Evolutionary conservation across 1,140 invertebrate genomes (phyloP).

Genomic region (Nasonia longicornis): DNA sequence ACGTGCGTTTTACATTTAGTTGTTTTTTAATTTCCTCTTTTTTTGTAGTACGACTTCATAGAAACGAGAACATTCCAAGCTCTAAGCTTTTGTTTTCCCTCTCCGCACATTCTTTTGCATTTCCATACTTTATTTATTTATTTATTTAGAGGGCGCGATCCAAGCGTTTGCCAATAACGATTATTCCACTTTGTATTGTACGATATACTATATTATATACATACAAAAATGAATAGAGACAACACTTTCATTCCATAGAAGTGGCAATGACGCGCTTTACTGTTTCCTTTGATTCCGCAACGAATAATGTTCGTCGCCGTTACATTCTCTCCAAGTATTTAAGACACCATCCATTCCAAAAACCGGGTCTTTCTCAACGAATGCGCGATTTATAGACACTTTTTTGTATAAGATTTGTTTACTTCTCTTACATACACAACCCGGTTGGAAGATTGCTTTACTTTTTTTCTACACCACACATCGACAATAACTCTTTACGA

Average conservation of each 20-base stretch:
- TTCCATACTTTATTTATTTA: conserved; percentile 30
- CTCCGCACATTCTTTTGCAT: conserved; percentile 4
- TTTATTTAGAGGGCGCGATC: conserved; percentile 23
- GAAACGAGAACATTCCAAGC: conserved; percentile 40
- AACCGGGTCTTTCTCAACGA: neutral
- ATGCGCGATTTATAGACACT: neutral
- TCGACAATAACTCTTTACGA: neutral
- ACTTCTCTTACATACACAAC: neutral
- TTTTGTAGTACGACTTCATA: neutral
- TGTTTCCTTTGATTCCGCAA: neutral
- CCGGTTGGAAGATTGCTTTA: too few species aligned
- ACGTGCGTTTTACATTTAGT: neutral
- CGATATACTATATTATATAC: neutral
- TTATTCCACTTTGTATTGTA: conserved; percentile 13
- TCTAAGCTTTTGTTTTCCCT: conserved; percentile 4
- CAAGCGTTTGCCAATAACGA: neutral
- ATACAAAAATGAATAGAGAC: neutral
- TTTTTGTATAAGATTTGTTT: neutral
- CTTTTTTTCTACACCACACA: neutral
- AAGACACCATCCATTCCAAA: conserved; percentile 39
- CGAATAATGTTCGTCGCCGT: neutral
- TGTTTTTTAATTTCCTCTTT: neutral
- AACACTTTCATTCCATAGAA: conserved; percentile 36
- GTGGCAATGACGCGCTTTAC: neutral
- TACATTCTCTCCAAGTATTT: conserved; percentile 23